These are phyloP conservation scores for Acrossocheilus fasciatus DNA, from an alignment of 2,797 vertebrate genomes.

Conservation along the genomic window DNA sequence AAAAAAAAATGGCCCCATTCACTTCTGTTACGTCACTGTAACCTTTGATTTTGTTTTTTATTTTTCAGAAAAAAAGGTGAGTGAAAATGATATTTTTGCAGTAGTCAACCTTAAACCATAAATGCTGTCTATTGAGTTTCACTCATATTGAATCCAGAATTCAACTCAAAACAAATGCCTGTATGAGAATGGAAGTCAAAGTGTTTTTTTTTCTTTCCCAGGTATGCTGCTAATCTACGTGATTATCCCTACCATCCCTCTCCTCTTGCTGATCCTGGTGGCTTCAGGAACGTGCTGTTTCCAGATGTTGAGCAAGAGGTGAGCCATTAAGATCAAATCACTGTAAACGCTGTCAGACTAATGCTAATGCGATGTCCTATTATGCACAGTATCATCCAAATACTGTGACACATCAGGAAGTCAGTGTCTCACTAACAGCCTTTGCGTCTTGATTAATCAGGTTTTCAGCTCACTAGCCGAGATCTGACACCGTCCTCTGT, in stretches of 20 bases:
- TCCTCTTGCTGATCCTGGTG: constrained; percentile 93
- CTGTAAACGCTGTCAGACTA: constrained; percentile 21
- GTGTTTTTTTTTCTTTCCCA: constrained; percentile 61
- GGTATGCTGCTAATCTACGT: constrained; percentile 94
- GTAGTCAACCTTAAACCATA: not conserved
- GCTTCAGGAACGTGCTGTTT: constrained; percentile 94
- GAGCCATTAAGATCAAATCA: constrained; percentile 52
- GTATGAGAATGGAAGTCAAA: not conserved
- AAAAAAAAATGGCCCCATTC: not conserved
- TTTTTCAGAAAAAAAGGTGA: not conserved
- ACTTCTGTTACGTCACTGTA: not conserved
- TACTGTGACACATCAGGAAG: constrained; percentile 33
- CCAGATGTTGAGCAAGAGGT: constrained; percentile 92
- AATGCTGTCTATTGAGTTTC: not conserved
- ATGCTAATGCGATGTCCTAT: constrained; percentile 31
- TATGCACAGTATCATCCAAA: constrained; percentile 33
- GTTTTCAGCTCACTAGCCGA: constrained; percentile 10
- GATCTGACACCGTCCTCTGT: constrained; percentile 12
- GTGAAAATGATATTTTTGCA: not conserved
- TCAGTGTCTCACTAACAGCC: constrained; percentile 19
- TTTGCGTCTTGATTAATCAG: constrained; percentile 41
- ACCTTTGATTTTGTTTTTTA: not conserved
- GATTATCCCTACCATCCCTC: constrained; percentile 92
- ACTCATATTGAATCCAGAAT: not conserved
- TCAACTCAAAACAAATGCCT: not conserved